Evolutionary conservation across 2,797 vertebrate species (phyloP).

Genomic region (Catamblyrhynchus diadema): DNA sequence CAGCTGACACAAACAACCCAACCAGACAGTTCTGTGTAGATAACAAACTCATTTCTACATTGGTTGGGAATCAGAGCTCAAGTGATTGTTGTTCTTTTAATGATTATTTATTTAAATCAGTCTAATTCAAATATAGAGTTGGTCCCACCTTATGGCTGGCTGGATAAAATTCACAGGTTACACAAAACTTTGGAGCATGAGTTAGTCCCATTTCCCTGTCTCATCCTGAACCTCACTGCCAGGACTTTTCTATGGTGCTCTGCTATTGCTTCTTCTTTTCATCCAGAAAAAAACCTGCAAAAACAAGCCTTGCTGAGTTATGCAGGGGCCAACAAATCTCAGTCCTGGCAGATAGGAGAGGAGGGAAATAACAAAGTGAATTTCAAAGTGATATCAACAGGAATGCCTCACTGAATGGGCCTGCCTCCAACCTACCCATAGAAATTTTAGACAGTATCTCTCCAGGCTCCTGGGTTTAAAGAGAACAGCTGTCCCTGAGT

Average conservation of each 20-base stretch:
- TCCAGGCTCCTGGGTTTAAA: neutral
- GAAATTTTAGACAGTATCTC: neutral
- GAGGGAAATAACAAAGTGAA: conserved; percentile 12
- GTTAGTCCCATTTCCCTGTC: neutral
- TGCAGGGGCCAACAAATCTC: conserved; percentile 32
- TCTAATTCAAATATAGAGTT: neutral
- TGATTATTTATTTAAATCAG: conserved; percentile 37
- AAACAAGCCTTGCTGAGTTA: conserved; percentile 34
- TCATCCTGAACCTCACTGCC: fast-evolving
- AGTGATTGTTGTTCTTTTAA: conserved; percentile 13
- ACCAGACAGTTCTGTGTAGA: conserved; percentile 46
- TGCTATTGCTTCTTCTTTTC: neutral
- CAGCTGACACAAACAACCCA: conserved; percentile 59
- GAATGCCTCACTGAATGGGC: neutral
- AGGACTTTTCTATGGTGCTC: neutral
- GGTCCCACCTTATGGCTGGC: neutral
- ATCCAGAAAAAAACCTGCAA: conserved; percentile 33
- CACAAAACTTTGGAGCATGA: neutral
- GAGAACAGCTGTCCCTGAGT: neutral
- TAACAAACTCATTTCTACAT: conserved; percentile 26
- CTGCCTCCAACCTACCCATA: neutral
- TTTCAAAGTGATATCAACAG: neutral
- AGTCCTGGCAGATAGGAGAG: neutral
- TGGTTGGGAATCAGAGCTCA: neutral
- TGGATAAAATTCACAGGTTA: neutral